Evolutionary conservation across 2,888 invertebrate species (phyloP).

Genomic region (Drosophila buzzatii): DNA sequence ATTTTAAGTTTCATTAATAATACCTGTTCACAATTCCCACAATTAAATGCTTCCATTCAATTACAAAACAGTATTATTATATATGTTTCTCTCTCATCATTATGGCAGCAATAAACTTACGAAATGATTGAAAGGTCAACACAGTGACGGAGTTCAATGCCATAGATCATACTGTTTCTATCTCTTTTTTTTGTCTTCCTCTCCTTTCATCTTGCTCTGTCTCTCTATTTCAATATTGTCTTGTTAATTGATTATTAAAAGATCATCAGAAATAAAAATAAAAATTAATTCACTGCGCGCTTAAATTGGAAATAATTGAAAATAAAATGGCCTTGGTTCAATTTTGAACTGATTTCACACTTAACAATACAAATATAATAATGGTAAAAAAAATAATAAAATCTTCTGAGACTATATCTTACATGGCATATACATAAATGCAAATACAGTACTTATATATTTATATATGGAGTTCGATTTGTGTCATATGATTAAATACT

Average conservation of each 20-base stretch:
- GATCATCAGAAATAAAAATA: slow-evolving; percentile 19
- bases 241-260: slow-evolving; percentile 24
- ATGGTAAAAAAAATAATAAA: slow-evolving; percentile 15
- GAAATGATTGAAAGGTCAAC: slow-evolving; percentile 35
- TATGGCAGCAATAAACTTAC: slow-evolving; percentile 29
- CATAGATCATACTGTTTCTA: slow-evolving; percentile 32
- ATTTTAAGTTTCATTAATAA: not conserved
- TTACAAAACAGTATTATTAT: slow-evolving; percentile 12
- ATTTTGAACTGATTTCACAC: slow-evolving; percentile 39
- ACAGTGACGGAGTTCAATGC: slow-evolving; percentile 48
- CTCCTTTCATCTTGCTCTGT: slow-evolving; percentile 2
- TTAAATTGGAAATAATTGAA: slow-evolving; percentile 16
- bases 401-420: not conserved
- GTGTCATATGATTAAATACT: not conserved
- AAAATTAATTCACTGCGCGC: slow-evolving; percentile 36
- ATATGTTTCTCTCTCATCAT: slow-evolving; percentile 14
- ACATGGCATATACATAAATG: not conserved
- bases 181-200: slow-evolving; percentile 11
- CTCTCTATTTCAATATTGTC: not conserved
- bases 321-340: slow-evolving; percentile 37
- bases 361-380: slow-evolving; percentile 17
- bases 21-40: not conserved
- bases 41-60: slow-evolving; percentile 16
- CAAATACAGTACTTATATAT: too few species aligned
- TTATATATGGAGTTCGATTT: not conserved